A percentile compares a stretch with the other conserved stretches of the same genome.
Conservation (phyloP, 1,140 invertebrate genomes). For the Drosophila chauvacae region DNA sequence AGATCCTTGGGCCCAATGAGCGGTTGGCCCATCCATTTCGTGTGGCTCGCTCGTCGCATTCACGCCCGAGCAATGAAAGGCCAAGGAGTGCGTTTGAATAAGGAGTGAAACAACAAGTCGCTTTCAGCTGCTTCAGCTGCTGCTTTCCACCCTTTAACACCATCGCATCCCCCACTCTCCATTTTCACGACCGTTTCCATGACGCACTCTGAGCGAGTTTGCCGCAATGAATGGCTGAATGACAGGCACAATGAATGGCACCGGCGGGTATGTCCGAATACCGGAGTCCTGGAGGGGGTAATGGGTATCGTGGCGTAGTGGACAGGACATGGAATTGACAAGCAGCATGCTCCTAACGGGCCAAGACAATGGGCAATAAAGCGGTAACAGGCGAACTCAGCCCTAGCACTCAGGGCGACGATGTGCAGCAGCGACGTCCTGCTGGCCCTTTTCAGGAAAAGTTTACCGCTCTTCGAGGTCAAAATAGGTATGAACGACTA, state of each 20-base stretch:
- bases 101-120: constrained; percentile 31
- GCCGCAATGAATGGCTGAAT: constrained; percentile 47
- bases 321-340: constrained; percentile 38
- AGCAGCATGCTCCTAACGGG: constrained; percentile 40
- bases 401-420: not conserved
- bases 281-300: constrained; percentile 24
- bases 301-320: constrained; percentile 31
- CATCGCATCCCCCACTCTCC: not conserved
- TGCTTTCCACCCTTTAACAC: constrained; percentile 14
- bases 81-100: constrained; percentile 39
- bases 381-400: constrained; percentile 8
- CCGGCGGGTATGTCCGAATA: constrained; percentile 22
- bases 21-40: constrained; percentile 33
- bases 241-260: constrained; percentile 56
- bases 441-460: not conserved
- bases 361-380: constrained; percentile 32
- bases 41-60: constrained; percentile 30
- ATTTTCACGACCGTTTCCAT: constrained; percentile 35
- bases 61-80: constrained; percentile 48
- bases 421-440: not conserved
- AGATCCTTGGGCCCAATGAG: constrained; percentile 23
- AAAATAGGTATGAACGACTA: not conserved
- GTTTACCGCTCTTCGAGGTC: not conserved
- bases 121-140: constrained; percentile 10
- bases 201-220: constrained; percentile 37